Evolutionary conservation across 2,113 vertebrate genomes (phyloP).

Genomic region (Malurus alboscapulatus): DNA sequence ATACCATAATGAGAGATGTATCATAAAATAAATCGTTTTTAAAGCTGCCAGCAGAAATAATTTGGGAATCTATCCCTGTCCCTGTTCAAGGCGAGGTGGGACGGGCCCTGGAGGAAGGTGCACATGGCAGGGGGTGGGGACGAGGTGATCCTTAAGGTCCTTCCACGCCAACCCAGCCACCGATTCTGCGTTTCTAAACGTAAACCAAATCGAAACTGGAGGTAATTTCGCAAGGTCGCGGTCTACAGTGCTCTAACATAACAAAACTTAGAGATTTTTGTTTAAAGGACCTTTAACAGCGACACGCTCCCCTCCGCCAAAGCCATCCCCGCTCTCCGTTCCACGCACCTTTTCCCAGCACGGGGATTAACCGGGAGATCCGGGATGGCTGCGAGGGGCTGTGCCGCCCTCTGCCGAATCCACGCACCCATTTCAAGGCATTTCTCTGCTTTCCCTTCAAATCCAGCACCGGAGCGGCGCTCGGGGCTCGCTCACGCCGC

Average conservation of each 20-base stretch:
- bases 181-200: background rate
- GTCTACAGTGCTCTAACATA: accelerated
- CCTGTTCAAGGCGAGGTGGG: background rate
- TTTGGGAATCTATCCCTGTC: background rate
- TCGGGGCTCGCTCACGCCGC: background rate
- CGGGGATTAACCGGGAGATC: accelerated
- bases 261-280: accelerated
- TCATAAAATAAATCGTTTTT: background rate
- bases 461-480: background rate
- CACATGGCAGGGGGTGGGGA: background rate
- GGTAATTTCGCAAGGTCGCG: background rate
- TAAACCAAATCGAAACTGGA: accelerated
- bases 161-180: background rate
- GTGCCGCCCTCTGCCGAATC: background rate
- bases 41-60: background rate
- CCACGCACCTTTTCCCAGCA: accelerated
- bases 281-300: background rate
- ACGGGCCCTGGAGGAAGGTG: background rate
- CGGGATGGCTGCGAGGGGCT: background rate
- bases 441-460: accelerated
- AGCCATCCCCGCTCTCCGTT: accelerated
- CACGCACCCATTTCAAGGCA: accelerated
- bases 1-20: background rate
- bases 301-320: accelerated
- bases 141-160: background rate